These are phyloP conservation scores for Nibea albiflora DNA, from an alignment of 2,113 vertebrate genomes.

Conservation along the genomic window DNA sequence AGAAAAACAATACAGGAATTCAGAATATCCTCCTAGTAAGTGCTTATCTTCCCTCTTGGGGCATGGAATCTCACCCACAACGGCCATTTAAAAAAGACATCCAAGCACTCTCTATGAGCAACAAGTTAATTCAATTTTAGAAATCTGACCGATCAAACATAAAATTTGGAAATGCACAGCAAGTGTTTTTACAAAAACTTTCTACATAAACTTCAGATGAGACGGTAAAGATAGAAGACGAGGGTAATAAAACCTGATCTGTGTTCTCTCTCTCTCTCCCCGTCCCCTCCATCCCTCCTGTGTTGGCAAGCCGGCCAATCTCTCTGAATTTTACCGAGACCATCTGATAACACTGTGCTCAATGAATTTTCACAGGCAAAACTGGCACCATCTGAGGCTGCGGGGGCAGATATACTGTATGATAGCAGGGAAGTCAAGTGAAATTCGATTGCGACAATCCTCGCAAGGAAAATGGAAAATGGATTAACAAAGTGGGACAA, in stretches of 20 bases:
- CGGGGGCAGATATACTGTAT: not conserved
- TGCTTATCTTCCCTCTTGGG: conserved; percentile 63
- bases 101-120: not conserved
- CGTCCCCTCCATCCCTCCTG: too few relatives aligned
- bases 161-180: not conserved
- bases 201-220: not conserved
- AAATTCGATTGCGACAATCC: not conserved
- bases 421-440: not conserved
- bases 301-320: not conserved
- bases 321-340: not conserved
- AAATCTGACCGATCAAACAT: not conserved
- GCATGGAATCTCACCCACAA: conserved; percentile 54
- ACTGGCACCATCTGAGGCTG: not conserved
- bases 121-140: not conserved
- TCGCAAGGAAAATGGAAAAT: not conserved
- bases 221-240: not conserved
- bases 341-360: conserved; percentile 4
- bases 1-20: conserved; percentile 73
- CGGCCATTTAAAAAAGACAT: conserved; percentile 17
- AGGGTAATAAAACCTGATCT: not conserved
- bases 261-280: conserved; percentile 2
- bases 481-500: not conserved
- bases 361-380: not conserved
- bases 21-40: conserved; percentile 66
- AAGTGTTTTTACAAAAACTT: not conserved